phyloP scores from a whole-genome alignment of 2,797 vertebrate genomes.

The Emydoidea blandingii region DNA sequence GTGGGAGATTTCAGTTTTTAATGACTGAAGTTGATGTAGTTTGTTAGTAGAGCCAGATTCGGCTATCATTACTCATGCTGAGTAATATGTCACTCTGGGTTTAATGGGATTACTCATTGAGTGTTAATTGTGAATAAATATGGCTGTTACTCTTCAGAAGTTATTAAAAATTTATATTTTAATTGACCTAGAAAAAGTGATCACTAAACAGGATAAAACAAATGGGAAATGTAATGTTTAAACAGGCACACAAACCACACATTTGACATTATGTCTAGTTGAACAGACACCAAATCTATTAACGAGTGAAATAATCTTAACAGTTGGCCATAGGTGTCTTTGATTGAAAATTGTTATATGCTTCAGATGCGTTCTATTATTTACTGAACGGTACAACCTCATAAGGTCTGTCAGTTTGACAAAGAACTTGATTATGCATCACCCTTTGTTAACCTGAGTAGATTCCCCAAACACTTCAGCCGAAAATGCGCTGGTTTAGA shows the following conservation, averaged over 20 bases:
- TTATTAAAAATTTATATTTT: slow-evolving; percentile 13
- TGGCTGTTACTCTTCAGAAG: background rate
- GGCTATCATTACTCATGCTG: background rate
- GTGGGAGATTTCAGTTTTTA: background rate
- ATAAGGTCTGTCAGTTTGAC: too few relatives aligned
- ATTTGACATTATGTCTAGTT: accelerated
- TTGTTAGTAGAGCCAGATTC: background rate
- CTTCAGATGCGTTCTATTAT: background rate
- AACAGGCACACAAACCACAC: background rate
- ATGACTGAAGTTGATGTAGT: background rate
- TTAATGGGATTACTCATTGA: background rate
- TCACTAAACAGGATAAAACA: background rate
- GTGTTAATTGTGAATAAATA: background rate
- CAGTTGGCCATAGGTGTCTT: background rate
- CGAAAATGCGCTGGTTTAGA: too few relatives aligned
- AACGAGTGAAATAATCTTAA: background rate
- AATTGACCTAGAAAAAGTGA: background rate
- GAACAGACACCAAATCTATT: background rate
- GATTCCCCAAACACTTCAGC: too few relatives aligned
- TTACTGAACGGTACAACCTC: too few relatives aligned
- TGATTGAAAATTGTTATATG: background rate
- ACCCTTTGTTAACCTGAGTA: too few relatives aligned
- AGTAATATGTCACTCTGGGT: background rate
- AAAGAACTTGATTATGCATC: too few relatives aligned
- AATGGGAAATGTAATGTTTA: background rate